phyloP scores from a whole-genome alignment of 2,888 invertebrate genomes.

The Cerastis rubricosa region DNA sequence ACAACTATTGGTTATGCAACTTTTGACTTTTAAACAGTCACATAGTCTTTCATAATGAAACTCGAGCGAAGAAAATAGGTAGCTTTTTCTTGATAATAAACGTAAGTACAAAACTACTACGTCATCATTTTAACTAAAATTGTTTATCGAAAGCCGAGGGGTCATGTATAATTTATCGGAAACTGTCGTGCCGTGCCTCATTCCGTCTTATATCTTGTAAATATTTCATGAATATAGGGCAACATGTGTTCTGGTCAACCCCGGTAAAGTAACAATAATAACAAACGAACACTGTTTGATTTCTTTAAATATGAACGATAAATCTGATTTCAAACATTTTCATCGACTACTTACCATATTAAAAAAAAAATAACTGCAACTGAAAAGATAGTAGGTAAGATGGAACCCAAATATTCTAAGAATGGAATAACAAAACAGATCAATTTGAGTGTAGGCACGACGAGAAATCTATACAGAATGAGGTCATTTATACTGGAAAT shows the following conservation, averaged over 20 bases:
- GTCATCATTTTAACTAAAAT: slow-evolving; percentile 23
- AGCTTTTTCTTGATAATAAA: background rate
- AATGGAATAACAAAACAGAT: background rate
- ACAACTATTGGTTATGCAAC: background rate
- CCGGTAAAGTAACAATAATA: slow-evolving; percentile 8
- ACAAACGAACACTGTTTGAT: background rate
- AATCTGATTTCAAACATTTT: background rate
- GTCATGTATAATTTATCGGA: slow-evolving; percentile 53
- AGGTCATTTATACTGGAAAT: no score
- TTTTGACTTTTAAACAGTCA: background rate
- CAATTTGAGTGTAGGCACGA: background rate
- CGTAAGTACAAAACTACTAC: background rate
- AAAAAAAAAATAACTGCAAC: no score
- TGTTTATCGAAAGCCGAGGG: slow-evolving; percentile 19
- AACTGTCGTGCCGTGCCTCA: slow-evolving; percentile 7
- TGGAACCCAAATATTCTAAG: background rate
- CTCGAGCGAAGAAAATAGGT: background rate
- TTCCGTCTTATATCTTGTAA: slow-evolving; percentile 34
- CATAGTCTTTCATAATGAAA: background rate
- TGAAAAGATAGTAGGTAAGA: no score
- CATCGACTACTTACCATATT: background rate
- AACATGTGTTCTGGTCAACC: slow-evolving; percentile 4
- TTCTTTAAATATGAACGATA: background rate
- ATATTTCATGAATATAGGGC: slow-evolving; percentile 54
- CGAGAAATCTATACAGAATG: no score